These are phyloP conservation scores for Drepana arcuata DNA, from an alignment of 1,140 invertebrate genomes.

Conservation along the genomic window DNA sequence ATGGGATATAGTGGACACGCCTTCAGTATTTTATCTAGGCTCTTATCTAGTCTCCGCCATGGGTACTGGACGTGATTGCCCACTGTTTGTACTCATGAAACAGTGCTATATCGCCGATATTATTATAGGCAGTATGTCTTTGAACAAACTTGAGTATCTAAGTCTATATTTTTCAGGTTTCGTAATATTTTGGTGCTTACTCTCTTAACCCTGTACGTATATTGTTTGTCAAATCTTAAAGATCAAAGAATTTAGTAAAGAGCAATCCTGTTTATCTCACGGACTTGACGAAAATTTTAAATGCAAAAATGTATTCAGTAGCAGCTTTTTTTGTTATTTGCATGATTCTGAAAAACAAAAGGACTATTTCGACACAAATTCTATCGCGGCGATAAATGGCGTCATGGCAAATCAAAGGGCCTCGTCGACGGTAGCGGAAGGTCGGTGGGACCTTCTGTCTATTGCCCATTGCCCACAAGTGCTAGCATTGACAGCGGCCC, in stretches of 20 bases:
- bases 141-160: too few relatives aligned
- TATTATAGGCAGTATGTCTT: too few relatives aligned
- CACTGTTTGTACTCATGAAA: too few relatives aligned
- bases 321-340: slow-evolving; percentile 4
- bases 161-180: too few relatives aligned
- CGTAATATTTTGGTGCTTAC: too few relatives aligned
- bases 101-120: too few relatives aligned
- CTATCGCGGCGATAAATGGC: slow-evolving; percentile 13
- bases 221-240: too few relatives aligned
- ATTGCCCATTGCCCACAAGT: slow-evolving; percentile 28
- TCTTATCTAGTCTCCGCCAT: too few relatives aligned
- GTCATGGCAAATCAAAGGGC: slow-evolving; percentile 53
- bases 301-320: slow-evolving; percentile 14
- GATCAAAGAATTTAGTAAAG: too few relatives aligned
- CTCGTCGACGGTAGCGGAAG: slow-evolving; percentile 37
- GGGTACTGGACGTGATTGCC: too few relatives aligned
- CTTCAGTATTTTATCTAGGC: background rate
- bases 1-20: slow-evolving; percentile 12
- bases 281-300: slow-evolving; percentile 3
- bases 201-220: too few relatives aligned
- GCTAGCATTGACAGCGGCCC: slow-evolving; percentile 44
- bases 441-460: slow-evolving; percentile 42
- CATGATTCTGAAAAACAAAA: slow-evolving; percentile 4
- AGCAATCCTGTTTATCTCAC: slow-evolving; percentile 1
- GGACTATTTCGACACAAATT: slow-evolving; percentile 11